Evolutionary conservation across 53 echinoderm and acorn worm species (phyloP), one percentile per base, ranked within the genome.

Genomic region (Apostichopus leukothele): DNA sequence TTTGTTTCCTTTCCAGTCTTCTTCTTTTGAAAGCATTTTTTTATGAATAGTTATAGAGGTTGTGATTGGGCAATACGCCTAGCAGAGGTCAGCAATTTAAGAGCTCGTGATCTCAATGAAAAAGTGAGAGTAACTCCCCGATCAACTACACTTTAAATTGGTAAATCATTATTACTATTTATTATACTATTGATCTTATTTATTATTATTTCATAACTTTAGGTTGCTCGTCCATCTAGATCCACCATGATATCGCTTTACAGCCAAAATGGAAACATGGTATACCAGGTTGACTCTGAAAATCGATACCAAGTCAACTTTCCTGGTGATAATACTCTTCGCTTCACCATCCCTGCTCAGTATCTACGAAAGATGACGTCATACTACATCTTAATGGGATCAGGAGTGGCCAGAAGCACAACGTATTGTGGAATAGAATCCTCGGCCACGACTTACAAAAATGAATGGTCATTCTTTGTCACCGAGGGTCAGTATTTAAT

Each of bases 391-490:
- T 63, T 68, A 14, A 86, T 86, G 86, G 74, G 71, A 63, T 73
- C 74, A 25, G 86, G 86, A 13, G 73, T 73, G 5, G 86, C 86
- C 10, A 86, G 86, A 50, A 86, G 73, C 39, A 73, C 86, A 7
- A 51, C 71, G 13, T 86, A 39, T 39, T 86, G 86, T 51, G 86
- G 86, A 53, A 67, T 73, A 50, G 86, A 86, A 52, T 71, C 86
- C 60, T 8, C 39, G 12, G 73, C 68, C 51, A 83, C 53, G 5
- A 22, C 1, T 21, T 51, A 68, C 19, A 9, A 5, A 13, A 39
- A 68, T 7, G 7, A 16, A 7, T 86, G 73, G 86, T 71, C 86
- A 6, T 86, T 86, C 51, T 21, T 23, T 50, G 86, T 86, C 54
- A 68, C 68, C 14, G 13, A 68, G 14, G 68, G 68, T 68, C 7